These are phyloP conservation scores for Pseudomyrmex concolor DNA, from an alignment of 1,140 invertebrate genomes.

Conservation along the genomic window DNA sequence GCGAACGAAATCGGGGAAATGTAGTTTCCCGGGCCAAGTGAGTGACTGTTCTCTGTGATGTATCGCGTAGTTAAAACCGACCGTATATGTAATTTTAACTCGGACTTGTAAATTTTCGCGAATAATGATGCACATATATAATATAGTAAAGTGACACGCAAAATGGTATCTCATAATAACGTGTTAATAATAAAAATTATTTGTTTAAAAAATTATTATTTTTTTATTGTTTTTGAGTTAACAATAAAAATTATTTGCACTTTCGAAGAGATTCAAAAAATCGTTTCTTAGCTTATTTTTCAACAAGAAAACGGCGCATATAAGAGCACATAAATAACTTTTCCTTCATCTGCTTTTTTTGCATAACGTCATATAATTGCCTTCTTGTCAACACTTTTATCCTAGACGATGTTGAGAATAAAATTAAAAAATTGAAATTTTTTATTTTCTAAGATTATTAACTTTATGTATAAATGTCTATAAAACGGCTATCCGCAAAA, in stretches of 20 bases:
- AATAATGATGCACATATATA: background rate
- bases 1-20: constrained; percentile 10
- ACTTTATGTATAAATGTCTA: no score
- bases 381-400: no score
- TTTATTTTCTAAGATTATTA: no score
- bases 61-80: background rate
- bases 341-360: no score
- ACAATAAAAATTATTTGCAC: constrained; percentile 15
- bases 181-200: constrained; percentile 20
- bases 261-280: no score
- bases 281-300: no score
- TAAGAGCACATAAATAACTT: no score
- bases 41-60: background rate
- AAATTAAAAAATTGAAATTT: no score
- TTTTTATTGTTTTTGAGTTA: background rate
- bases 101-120: background rate
- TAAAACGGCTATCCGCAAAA: no score
- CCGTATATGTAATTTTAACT: background rate
- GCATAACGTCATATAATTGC: no score
- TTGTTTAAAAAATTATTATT: no score
- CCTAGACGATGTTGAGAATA: no score
- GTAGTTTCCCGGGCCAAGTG: background rate
- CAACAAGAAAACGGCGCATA: background rate
- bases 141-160: background rate
- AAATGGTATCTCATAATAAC: background rate